Evolutionary conservation across 2,888 invertebrate species (phyloP).

Genomic region (Neoscelio sp.): DNA sequence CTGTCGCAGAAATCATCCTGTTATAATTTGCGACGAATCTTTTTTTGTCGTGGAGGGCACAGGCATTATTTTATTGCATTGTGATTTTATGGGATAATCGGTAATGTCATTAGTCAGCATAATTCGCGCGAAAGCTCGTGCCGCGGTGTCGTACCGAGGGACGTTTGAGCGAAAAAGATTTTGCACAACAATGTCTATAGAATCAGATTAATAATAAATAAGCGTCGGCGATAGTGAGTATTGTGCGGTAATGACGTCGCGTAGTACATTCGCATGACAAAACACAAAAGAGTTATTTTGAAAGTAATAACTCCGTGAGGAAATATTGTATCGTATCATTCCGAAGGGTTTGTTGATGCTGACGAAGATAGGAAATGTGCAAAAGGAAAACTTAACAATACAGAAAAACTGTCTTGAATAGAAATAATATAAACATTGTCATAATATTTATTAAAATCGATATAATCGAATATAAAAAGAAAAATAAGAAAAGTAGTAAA

Average conservation of each 20-base stretch:
- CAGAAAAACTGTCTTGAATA: too few relatives aligned
- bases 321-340: too few relatives aligned
- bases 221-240: conserved; percentile 31
- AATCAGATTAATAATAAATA: conserved; percentile 51
- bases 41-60: conserved; percentile 1
- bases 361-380: too few relatives aligned
- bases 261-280: conserved; percentile 27
- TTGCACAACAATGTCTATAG: conserved; percentile 44
- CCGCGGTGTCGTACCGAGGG: too few relatives aligned
- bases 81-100: conserved; percentile 54
- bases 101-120: conserved; percentile 56
- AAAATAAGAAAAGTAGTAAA: too few relatives aligned
- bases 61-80: conserved; percentile 18
- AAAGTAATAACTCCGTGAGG: conserved; percentile 13
- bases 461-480: too few relatives aligned
- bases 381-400: too few relatives aligned
- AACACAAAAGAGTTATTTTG: conserved; percentile 36
- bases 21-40: conserved; percentile 23
- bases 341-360: too few relatives aligned
- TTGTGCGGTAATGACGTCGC: conserved; percentile 45
- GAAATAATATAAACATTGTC: too few relatives aligned
- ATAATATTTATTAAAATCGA: too few relatives aligned
- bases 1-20: conserved; percentile 11
- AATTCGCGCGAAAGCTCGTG: conserved; percentile 29
- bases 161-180: conserved; percentile 41